phyloP scores from a whole-genome alignment of 1,140 invertebrate genomes.

The Agraylea sexmaculata region DNA sequence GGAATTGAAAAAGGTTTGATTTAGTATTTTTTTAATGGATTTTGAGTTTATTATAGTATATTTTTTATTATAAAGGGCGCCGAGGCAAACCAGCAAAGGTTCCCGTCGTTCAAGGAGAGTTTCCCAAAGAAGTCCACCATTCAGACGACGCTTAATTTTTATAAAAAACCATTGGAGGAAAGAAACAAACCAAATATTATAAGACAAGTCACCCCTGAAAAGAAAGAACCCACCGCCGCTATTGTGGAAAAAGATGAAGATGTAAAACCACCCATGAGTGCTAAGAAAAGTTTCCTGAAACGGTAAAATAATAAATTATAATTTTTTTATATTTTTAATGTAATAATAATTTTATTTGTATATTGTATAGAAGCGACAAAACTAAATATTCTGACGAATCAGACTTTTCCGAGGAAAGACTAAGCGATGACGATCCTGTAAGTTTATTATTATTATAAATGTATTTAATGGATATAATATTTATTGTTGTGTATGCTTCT shows the following conservation, averaged over 20 bases:
- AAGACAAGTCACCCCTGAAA: neutral
- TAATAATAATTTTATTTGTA: neutral
- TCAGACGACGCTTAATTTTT: no score
- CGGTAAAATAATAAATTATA: conserved; percentile 1
- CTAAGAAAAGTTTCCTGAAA: conserved; percentile 4
- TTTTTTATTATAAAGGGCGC: no score
- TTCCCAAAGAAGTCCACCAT: no score
- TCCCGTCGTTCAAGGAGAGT: conserved; percentile 2
- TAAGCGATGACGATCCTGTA: neutral
- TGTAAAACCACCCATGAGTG: neutral
- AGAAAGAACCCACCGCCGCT: no score
- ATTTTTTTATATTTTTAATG: neutral
- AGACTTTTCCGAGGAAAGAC: neutral
- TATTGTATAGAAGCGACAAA: neutral
- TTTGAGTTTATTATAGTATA: no score
- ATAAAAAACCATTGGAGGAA: no score
- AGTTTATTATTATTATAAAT: neutral
- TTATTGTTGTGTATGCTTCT: no score
- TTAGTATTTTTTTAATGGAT: no score
- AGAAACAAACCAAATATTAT: no score
- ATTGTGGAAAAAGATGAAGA: no score
- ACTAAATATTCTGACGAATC: neutral
- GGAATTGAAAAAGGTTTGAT: conserved; percentile 38
- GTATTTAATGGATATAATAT: no score
- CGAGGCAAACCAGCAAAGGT: conserved; percentile 5